Base-by-base conservation (phyloP, 2,113 vertebrate species). In the Dicerorhinus sumatrensis region DNA sequence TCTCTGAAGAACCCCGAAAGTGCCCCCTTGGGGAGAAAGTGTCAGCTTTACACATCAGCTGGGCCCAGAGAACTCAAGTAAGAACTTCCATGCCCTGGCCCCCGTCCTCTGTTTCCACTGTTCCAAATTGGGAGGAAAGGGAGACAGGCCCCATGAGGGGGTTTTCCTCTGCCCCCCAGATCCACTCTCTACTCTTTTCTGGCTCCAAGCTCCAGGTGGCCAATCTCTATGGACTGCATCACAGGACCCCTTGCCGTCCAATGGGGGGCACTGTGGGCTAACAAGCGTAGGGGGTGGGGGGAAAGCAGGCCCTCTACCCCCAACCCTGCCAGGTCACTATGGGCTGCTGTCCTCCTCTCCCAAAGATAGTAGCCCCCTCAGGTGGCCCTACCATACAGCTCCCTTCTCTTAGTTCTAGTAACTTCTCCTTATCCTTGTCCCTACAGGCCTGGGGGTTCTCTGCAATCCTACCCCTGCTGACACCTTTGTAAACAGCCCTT, bases 191-290 rank as follows among this genome's bases (percentile, higher is more conserved):
- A 8, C 11, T 8, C 20, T 21, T n/a, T 3, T 2, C 25, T 23
- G 33, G 39, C 31, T 31, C 31, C 8, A 3, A 18, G 42, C 25
- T 46, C 20, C 0, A 3, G 1, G 79, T 21, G 13, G 6, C 3
- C 1, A 1, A 8, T 13, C n/a, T 25, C 85, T 7, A 0, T 8
- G 42, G 14, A 76, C 51, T 18, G 11, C 60, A 33, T 7, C 5
- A 4, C 7, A 17, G 65, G 42, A 2, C 48, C 76, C 70, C 33
- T 1, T 36, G 54, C 4, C 51, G 8, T 62, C 31, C 51, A 51
- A 20, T 0, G n/a, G 14, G 7, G 86, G 87, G 54, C 31, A 0
- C 39, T 1, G 2, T 23, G 63, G 5, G 4, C 42, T n/a, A 18
- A 13, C 8, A 8, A 56, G 31, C 5, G 0, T 21, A 21, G 5